Base-by-base conservation (phyloP, 2,113 vertebrate genomes). In the Pseudonaja textilis region DNA sequence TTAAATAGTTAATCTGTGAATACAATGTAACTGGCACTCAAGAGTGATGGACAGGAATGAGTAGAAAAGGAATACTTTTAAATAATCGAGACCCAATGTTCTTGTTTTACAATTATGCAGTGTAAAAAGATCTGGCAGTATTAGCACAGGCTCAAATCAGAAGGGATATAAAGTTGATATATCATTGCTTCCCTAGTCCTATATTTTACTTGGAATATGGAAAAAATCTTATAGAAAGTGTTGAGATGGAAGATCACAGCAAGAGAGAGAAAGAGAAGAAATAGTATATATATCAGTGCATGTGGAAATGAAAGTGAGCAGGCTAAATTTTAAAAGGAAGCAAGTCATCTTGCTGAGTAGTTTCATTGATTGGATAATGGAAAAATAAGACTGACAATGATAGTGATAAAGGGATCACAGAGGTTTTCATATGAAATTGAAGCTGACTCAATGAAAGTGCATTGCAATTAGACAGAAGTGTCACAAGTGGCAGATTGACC, bases 1-100 rank as follows among this genome's bases (percentile, higher is more conserved):
- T 4, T 7, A 69, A 86, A 42, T 89, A n/a, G 92, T 85, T 91
- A 94, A 81, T 39, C 93, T 42, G 0, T 88, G 1, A 88, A 93
- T 22, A 87, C 91, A 86, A 85, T 81, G 0, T 56, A 69, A 93
- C 85, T 93, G 0, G 2, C 74, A 14, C 0, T 81, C 94, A 92
- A 69, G 25, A 87, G 87, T 4, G n/a, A 26, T 89, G 92, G 93
- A 93, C 8, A 10, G 7, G 4, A 69, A 0, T 85, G n/a, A 85
- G 93, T 0, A 0, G 54, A 92, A 96, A 88, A 59, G 0, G 87
- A 93, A 87, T 0, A 22, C 89, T 16, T 91, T 45, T 25, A 20
- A 12, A 93, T 93, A 94, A 34, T 74, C 23, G 57, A 91, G 69
- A n/a, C 0, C 4, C 4, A 2, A 23, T 74, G 6, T 56, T 92